Conservation (phyloP, 1,140 invertebrate species). For the Lordiphosa stackelbergi region DNA sequence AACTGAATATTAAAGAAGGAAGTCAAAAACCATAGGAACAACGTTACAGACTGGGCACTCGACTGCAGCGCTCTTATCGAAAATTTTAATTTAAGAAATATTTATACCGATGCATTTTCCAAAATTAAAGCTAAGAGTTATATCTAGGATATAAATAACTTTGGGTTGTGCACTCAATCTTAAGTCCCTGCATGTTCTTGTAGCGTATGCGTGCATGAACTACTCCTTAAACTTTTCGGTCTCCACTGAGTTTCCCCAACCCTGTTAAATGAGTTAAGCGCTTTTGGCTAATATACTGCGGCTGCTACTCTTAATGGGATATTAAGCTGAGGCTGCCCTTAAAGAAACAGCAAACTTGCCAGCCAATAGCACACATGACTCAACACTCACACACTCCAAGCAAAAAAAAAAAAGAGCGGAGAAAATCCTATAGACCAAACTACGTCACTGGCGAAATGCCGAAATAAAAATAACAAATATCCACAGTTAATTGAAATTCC, state of each 20-base stretch:
- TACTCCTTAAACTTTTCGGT: neutral
- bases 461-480: constrained; percentile 76
- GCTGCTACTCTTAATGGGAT: constrained; percentile 48
- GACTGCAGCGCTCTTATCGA: no score
- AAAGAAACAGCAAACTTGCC: constrained; percentile 41
- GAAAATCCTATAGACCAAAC: constrained; percentile 11
- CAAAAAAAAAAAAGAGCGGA: constrained; percentile 1
- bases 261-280: constrained; percentile 45
- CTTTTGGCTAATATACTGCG: constrained; percentile 59
- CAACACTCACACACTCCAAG: constrained; percentile 49
- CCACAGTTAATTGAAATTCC: constrained; percentile 76
- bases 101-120: no score
- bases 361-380: constrained; percentile 71
- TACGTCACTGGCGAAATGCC: constrained; percentile 30
- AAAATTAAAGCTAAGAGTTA: no score
- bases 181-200: neutral
- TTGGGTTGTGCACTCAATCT: no score
- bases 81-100: no score
- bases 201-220: neutral
- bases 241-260: neutral
- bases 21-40: no score
- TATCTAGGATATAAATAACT: no score
- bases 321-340: constrained; percentile 43
- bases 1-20: no score
- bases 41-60: no score